Evolutionary conservation across 1,140 invertebrate species (phyloP), one percentile per base, ranked within the genome.

Genomic region (Drosophila athabasca): DNA sequence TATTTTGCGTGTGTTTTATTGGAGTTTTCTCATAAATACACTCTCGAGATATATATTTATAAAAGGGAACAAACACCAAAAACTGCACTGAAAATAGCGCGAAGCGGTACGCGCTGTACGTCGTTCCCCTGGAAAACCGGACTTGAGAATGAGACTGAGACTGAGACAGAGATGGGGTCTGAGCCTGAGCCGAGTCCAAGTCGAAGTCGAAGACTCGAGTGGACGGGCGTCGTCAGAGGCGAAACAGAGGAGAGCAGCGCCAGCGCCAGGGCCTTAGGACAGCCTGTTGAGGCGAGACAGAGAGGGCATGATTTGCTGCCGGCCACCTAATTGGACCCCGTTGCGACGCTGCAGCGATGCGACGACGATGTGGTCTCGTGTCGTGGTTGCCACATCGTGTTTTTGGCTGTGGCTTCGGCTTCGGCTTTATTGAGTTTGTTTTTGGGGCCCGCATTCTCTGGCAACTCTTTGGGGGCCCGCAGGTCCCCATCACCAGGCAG

Each of bases 111-210:
- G 84, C 78, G 78, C 71, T 81, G 71, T 75, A 73, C 80, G 59
- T 60, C 76, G 83, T 72, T 83, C 53, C 74, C 70, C 72, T 84
- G 68, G 65, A 89, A 90, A 90, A 90, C 90, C 90, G 90, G 90
- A 90, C 80, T 39, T 90, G 84, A 89, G 49, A 73, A 62, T 66
- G 61, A 64, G 65, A 57, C 61, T 53, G 60, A 52, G 51, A 79
- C 75, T 72, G 67, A 72, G 60, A 53, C 49, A 44, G 73, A 58
- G 61, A 7, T 24, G 22, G 50, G 41, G 50, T 46, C 24, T 46
- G 52, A 65, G 59, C 64, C 45, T 60, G 44, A 78, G 59, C 45
- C 64, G 44, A 78, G 59, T 68, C 43, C 58, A 60, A 62, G 59
- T 60, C 24, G 50, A 65, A 51, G 50, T 49, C 70, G 60, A 54